Conservation (phyloP, 2,888 invertebrate genomes). For the Pyrrhia umbra region DNA sequence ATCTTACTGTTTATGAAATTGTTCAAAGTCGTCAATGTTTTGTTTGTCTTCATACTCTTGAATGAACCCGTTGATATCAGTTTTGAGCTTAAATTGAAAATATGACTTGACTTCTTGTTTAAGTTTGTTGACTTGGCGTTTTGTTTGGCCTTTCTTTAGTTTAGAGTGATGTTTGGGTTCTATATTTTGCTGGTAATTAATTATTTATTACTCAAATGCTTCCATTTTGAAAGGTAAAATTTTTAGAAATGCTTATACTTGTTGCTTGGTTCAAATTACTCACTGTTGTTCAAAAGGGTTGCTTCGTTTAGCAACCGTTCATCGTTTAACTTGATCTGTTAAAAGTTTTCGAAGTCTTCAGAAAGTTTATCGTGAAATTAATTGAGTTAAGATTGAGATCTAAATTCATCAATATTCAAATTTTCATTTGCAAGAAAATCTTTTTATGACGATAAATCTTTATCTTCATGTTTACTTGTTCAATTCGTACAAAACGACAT, state of each 20-base stretch:
- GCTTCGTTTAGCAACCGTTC: background rate
- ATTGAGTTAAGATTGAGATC: background rate
- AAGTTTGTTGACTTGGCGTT: background rate
- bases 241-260: background rate
- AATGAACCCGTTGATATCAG: background rate
- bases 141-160: background rate
- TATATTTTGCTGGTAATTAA: background rate
- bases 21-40: constrained; percentile 28
- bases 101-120: background rate
- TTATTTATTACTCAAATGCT: background rate
- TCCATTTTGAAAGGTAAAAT: background rate
- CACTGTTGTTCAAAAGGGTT: background rate
- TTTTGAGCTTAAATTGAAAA: constrained; percentile 3
- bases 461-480: no score
- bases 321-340: background rate
- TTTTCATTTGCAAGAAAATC: no score
- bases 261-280: background rate
- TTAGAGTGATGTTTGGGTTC: no score
- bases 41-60: constrained; percentile 11
- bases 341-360: background rate
- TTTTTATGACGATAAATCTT: no score
- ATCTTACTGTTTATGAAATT: background rate
- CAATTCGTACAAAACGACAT: no score
- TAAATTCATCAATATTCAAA: no score
- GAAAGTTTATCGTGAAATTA: background rate